A percentile compares a stretch with the other conserved stretches of the same genome.
These are phyloP conservation scores for Neolamprologus hecqui DNA, from an alignment of 2,113 vertebrate species.

Conservation along the genomic window DNA sequence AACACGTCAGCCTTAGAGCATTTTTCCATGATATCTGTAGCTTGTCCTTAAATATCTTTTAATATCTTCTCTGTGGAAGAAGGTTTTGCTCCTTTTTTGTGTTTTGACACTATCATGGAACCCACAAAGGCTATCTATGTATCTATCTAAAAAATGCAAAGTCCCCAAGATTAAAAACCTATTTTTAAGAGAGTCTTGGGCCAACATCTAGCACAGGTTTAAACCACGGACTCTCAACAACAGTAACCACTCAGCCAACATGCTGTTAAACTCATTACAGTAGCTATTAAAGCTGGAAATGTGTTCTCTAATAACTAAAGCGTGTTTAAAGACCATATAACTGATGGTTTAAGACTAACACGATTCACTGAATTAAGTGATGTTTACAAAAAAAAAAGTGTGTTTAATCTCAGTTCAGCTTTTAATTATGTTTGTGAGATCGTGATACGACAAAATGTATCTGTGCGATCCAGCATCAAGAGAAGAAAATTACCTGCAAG, in stretches of 20 bases:
- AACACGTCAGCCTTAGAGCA: neutral
- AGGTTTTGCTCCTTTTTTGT: neutral
- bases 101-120: neutral
- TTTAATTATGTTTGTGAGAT: neutral
- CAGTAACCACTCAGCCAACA: neutral
- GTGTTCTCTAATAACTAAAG: neutral
- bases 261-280: neutral
- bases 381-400: neutral
- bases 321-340: neutral
- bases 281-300: neutral
- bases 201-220: neutral
- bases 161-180: neutral
- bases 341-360: neutral
- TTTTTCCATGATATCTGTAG: neutral
- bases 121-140: neutral
- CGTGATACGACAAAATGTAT: neutral
- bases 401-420: neutral
- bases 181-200: neutral
- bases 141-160: neutral
- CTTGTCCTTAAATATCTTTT: neutral
- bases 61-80: neutral
- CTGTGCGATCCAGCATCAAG: neutral
- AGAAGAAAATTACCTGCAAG: neutral
- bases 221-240: neutral
- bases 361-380: neutral